Conservation (phyloP, 2,888 invertebrate genomes). For the Protophormia terraenovae region DNA sequence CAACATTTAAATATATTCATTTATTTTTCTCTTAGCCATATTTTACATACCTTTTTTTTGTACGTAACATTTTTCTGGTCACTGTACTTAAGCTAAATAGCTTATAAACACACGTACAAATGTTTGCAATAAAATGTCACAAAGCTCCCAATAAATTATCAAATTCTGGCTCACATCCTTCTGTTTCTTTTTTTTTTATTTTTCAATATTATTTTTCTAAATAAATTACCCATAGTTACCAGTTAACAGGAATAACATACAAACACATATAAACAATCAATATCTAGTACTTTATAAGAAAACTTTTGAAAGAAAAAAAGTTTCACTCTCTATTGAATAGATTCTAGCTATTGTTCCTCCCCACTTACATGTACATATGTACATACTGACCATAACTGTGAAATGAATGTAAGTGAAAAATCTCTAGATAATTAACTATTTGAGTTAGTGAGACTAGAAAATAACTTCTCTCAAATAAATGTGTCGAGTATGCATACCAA, state of each 20-base stretch:
- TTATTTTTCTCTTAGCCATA: too few species aligned
- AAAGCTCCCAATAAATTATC: conserved; percentile 66
- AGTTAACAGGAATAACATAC: conserved; percentile 34
- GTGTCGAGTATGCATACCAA: conserved; percentile 62
- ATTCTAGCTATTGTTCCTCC: not conserved
- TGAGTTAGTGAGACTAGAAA: not conserved
- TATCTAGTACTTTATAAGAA: not conserved
- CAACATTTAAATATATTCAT: too few species aligned
- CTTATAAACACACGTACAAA: conserved; percentile 41
- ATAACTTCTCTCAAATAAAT: conserved; percentile 57
- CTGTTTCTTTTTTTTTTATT: conserved; percentile 50
- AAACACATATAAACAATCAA: not conserved
- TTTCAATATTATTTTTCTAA: conserved; percentile 46
- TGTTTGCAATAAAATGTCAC: conserved; percentile 66
- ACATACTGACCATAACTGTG: not conserved
- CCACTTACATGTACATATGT: not conserved
- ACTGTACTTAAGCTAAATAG: conserved; percentile 49
- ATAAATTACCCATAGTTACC: conserved; percentile 49
- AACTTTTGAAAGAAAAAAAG: not conserved
- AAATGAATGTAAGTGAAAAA: not conserved
- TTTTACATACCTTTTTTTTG: too few species aligned
- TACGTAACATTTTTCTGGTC: not conserved
- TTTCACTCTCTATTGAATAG: conserved; percentile 23
- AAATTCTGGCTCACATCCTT: conserved; percentile 67
- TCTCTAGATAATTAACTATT: conserved; percentile 49